Evolutionary conservation across 2,888 invertebrate species (phyloP), one percentile per base, ranked within the genome.

Genomic region (Bombylius major): DNA sequence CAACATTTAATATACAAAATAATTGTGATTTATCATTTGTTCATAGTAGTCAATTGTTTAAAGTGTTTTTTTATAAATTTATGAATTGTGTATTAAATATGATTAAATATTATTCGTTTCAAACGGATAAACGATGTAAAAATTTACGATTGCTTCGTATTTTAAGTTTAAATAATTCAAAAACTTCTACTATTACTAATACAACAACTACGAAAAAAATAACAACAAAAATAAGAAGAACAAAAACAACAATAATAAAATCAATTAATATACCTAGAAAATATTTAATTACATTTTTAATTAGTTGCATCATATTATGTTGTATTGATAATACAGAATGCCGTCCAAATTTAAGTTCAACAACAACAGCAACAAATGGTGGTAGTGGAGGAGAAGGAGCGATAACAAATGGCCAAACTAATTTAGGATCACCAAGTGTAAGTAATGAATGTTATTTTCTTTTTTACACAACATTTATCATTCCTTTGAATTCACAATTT

Each of bases 341-440:
- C 60, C 70, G 73, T 63, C 73, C 73, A 62, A 71, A 73, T 60
- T 54, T 60, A 47, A 62, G 58, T 50, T 48, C 56, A 39, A 44
- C 53, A 23, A n/a, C 53, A 14, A 31, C 55, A n/a, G 14, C 33
- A 11, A 57, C 34, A 7, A 8, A 5, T 56, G 11, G 36, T 54
- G 47, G n/a, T 54, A 55, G 11, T 48, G 4, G 53, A 34, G 53
- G 54, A 34, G 46, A 46, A 55, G 13, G 57, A 57, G 12, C 14
- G 56, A 56, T 56, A 58, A 44, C 58, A 39, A 32, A 47, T 23
- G 31, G 31, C 34, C 36, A n/a, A 46, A 46, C n/a, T 5, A 48
- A 31, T 31, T 14, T 31, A 39, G 55, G 42, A 50, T 59, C 57
- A 9, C 50, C 47, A 42, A 55, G 54, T 57, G 59, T 57, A 51